A percentile compares a stretch with the other conserved stretches of the same genome.
Evolutionary conservation across 2,113 vertebrate genomes (phyloP).

Genomic region (Platysteira castanea): DNA sequence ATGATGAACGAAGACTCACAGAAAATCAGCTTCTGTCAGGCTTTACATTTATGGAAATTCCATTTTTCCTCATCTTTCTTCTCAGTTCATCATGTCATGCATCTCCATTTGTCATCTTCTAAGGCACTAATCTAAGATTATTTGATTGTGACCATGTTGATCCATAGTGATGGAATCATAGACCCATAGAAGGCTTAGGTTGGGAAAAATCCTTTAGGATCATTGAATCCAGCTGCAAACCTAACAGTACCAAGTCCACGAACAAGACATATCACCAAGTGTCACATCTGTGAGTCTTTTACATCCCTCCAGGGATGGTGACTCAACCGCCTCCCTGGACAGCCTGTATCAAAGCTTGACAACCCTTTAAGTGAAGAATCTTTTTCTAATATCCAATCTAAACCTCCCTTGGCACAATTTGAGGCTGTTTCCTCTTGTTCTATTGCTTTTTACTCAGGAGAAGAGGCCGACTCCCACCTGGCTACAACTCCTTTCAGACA

Average conservation of each 20-base stretch:
- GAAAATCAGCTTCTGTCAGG: neutral
- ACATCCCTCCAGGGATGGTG: neutral
- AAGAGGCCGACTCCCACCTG: fast-evolving
- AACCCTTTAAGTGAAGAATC: neutral
- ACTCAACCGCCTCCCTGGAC: neutral
- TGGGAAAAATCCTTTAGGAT: neutral
- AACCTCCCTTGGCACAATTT: neutral
- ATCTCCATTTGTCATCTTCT: neutral
- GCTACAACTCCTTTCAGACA: neutral
- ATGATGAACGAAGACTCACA: neutral
- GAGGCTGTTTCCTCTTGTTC: neutral
- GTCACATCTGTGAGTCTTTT: neutral
- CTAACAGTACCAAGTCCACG: neutral
- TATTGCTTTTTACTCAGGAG: neutral
- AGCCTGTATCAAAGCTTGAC: neutral
- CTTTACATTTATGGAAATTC: neutral
- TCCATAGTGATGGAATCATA: neutral
- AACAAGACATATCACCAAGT: neutral
- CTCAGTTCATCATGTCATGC: neutral
- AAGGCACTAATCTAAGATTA: neutral
- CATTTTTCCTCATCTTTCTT: neutral
- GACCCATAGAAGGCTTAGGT: neutral
- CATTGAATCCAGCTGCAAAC: fast-evolving
- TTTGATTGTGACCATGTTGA: neutral
- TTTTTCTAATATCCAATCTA: neutral